Evolutionary conservation across 1,140 invertebrate species (phyloP), one percentile per base, ranked within the genome.

Genomic region (Aphelinus certus): DNA sequence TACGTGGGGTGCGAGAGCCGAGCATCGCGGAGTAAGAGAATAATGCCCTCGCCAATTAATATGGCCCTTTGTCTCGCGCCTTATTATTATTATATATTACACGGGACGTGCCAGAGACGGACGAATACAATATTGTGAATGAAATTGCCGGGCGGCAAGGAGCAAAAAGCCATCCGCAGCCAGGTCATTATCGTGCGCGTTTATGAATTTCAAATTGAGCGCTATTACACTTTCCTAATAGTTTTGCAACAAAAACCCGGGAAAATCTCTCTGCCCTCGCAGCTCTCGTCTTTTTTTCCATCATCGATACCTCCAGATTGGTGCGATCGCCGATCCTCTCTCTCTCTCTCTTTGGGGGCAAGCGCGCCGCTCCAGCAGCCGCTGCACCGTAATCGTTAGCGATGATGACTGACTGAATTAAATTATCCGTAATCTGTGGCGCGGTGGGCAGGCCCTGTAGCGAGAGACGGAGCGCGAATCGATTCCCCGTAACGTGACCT

Each of bases 371-470:
- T 66, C 53, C 71, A 75, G 53, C 78, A n/a, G 26, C 58, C 42
- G 1, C 51, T 3, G 51, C 82, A 77, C 79, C 79, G 78, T 84
- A 83, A 86, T 85, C 83, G 79, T 82, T 83, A 83, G 26, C 26
- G 26, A 80, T 64, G 80, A 83, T 79, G 75, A 83, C 81, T 81
- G 81, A 84, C 81, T 85, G 85, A 85, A 85, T 86, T 83, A 84
- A 84, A 86, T 87, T 84, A 86, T 82, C 83, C 74, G 73, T 83
- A 84, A 87, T 85, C 83, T 60, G 51, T 48, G 2, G 47, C 63
- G 43, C 7, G 3, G 3, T 10, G 79, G 71, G 47, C 62, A 45
- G 78, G 77, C 79, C 81, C 81, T 76, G 79, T 76, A 77, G 76
- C 77, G 55, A 58, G 45, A 69, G 77, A 67, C 53, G 71, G 71